Conservation (phyloP, 2,797 vertebrate species). For the Percopsis omiscomaycus region DNA sequence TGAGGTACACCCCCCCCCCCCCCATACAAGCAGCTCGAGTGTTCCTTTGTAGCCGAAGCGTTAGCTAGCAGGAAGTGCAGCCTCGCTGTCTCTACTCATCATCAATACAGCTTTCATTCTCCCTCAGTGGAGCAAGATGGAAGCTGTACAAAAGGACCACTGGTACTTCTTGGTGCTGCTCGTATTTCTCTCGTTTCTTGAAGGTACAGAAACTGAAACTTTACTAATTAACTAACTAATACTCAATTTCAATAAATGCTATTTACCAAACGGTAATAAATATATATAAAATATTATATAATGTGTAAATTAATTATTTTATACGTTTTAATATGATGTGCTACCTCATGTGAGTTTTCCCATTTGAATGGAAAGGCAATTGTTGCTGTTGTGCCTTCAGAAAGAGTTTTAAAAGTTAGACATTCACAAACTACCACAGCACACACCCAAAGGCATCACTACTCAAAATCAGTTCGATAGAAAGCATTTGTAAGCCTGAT, state of each 20-base stretch:
- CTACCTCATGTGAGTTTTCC: no score
- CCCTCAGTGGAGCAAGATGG: conserved; percentile 74
- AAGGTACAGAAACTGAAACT: conserved; percentile 68
- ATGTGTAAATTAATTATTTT: no score
- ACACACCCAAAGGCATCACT: conserved; percentile 24
- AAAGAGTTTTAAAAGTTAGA: no score
- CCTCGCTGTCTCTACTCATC: conserved; percentile 55
- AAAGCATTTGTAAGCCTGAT: conserved; percentile 51
- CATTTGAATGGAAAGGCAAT: not conserved
- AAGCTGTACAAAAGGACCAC: conserved; percentile 79
- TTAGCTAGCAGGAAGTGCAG: conserved; percentile 71
- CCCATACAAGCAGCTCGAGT: conserved; percentile 46
- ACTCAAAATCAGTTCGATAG: conserved; percentile 46
- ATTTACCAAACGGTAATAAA: not conserved
- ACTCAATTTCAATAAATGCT: not conserved
- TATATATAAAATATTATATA: not conserved
- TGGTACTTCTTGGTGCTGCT: conserved; percentile 82
- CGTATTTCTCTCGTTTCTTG: conserved; percentile 67
- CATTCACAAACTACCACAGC: not conserved
- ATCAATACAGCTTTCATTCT: conserved; percentile 85
- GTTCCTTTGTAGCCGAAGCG: conserved; percentile 44
- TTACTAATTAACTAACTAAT: not conserved
- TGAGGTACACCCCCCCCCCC: no score
- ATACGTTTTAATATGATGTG: no score
- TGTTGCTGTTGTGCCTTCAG: no score